Evolutionary conservation across 1,140 invertebrate species (phyloP), one percentile per base, ranked within the genome.

Genomic region (Drosophila sucinea): DNA sequence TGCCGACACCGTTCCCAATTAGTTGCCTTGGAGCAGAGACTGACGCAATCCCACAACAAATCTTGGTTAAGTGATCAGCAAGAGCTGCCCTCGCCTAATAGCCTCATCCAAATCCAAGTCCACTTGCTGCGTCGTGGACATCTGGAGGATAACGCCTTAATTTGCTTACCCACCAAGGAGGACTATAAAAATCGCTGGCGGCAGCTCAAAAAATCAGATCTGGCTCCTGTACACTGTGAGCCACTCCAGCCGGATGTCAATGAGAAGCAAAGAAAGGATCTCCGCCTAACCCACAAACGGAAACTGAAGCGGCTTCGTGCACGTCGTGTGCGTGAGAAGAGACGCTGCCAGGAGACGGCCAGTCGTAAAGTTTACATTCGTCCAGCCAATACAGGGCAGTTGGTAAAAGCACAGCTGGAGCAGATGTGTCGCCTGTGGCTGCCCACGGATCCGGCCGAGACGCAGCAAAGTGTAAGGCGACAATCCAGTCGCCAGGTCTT

Each of bases 371-470:
- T 91, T 0, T 73, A 76, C 30, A 90, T 92, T 8, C 85, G 81
- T 0, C 73, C 92, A n/a, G 81, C 91, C 40, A 70, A 89, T 8
- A 93, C 93, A 4, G 61, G 76, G 2, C 67, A 86, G 23, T 72
- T 93, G 41, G 92, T 94, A 32, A 73, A 90, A 6, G 92, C 94
- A 55, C 95, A 96, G 72, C 92, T 93, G 1, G 89, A 93, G 75
- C 90, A 92, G 83, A 96, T 97, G 94, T 93, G 93, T 68, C 92
- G 94, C 47, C 86, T 97, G 2, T 97, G 95, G 94, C 81, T 97
- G 41, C 95, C 96, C 6, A 70, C 40, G 0, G 92, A 93, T 51
- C 92, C 91, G 66, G 35, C 68, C 7, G 64, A 80, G 32, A 75
- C 92, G 91, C 47, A 35, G 5, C 86, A 91, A 35, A 93, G 90